Conservation (phyloP, 1,140 invertebrate species). For the Cydia pomonella region DNA sequence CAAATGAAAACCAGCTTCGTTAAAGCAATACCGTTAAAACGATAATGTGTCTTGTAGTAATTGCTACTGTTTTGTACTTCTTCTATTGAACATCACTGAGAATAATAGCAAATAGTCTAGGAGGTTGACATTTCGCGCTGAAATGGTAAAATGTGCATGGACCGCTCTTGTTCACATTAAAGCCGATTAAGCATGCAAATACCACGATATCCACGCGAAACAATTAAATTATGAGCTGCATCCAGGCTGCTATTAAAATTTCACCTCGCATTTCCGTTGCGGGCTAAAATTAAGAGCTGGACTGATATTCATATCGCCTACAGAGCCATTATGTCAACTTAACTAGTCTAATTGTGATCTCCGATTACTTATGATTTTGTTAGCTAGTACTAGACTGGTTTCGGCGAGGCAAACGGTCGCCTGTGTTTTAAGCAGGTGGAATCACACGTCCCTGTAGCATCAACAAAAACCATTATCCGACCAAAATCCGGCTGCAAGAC, state of each 20-base stretch:
- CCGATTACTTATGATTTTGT: background rate
- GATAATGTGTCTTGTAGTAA: too few relatives aligned
- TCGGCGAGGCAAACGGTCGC: background rate
- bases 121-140: background rate
- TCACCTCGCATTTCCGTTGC: constrained; percentile 27
- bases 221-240: constrained; percentile 31
- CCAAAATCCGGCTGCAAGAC: constrained; percentile 59
- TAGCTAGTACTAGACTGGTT: background rate
- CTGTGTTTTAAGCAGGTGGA: background rate
- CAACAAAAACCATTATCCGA: constrained; percentile 16
- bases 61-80: too few relatives aligned
- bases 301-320: background rate
- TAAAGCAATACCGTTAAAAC: too few relatives aligned
- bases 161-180: constrained; percentile 4
- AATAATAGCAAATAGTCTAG: too few relatives aligned
- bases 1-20: too few relatives aligned
- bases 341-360: background rate
- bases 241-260: constrained; percentile 26
- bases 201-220: background rate
- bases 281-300: constrained; percentile 20
- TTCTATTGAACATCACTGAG: too few relatives aligned
- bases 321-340: background rate
- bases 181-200: background rate
- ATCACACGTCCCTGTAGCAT: background rate
- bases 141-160: background rate